Evolutionary conservation across 2,888 invertebrate species (phyloP).

Genomic region (Ligdia adustata): DNA sequence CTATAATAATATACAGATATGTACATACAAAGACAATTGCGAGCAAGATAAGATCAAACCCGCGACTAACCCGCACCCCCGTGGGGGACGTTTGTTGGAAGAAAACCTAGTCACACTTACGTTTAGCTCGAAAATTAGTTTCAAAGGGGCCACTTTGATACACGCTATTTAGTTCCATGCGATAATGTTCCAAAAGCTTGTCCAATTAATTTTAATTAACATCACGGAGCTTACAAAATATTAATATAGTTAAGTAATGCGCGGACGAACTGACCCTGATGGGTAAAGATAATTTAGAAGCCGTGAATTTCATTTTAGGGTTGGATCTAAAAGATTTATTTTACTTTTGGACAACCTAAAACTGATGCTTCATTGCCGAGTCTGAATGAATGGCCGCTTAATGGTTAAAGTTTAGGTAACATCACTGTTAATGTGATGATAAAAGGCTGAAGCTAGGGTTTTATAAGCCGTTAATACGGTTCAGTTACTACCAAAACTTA

Average conservation of each 20-base stretch:
- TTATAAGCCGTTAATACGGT: slow-evolving; percentile 9
- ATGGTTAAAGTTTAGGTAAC: slow-evolving; percentile 17
- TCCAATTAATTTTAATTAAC: slow-evolving; percentile 33
- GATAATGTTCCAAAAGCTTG: slow-evolving; percentile 19
- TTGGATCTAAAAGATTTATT: slow-evolving; percentile 7
- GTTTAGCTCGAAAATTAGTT: background rate
- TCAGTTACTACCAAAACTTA: slow-evolving; percentile 7
- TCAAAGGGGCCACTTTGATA: background rate
- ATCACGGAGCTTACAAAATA: slow-evolving; percentile 23
- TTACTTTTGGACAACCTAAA: slow-evolving; percentile 12
- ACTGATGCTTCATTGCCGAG: slow-evolving; percentile 19
- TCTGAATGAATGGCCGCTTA: slow-evolving; percentile 10
- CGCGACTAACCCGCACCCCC: background rate
- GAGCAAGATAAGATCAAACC: background rate
- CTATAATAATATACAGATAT: too few species aligned
- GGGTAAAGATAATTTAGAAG: slow-evolving; percentile 23
- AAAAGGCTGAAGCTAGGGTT: slow-evolving; percentile 14
- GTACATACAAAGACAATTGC: too few species aligned
- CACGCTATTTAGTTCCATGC: background rate
- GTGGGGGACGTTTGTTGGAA: background rate
- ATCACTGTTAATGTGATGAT: slow-evolving; percentile 12
- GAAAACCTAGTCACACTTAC: background rate
- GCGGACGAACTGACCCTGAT: slow-evolving; percentile 15
- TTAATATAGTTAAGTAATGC: slow-evolving; percentile 31
- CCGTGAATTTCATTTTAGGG: slow-evolving; percentile 23